A percentile compares a stretch with the other conserved stretches of the same genome.
Evolutionary conservation across 1,140 invertebrate species (phyloP).

Genomic region (Augochlora pura): DNA sequence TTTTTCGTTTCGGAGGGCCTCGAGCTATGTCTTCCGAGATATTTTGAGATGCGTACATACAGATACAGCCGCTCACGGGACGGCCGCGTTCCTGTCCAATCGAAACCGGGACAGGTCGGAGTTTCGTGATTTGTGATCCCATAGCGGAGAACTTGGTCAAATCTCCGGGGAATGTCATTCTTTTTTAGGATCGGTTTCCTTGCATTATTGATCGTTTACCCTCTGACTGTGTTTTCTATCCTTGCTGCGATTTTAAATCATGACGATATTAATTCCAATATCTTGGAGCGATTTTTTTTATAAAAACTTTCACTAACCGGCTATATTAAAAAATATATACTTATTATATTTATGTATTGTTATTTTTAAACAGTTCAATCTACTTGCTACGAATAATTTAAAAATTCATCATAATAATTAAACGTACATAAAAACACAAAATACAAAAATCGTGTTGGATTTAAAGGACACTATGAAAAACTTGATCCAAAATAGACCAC

Average conservation of each 20-base stretch:
- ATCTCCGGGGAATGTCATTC: background rate
- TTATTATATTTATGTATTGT: too few relatives aligned
- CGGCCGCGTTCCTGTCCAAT: background rate
- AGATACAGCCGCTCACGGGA: background rate
- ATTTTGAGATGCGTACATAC: conserved; percentile 30
- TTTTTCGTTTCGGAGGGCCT: background rate
- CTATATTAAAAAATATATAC: too few relatives aligned
- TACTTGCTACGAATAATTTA: too few relatives aligned
- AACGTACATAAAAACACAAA: too few relatives aligned
- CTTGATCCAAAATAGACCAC: too few relatives aligned
- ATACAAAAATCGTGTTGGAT: too few relatives aligned
- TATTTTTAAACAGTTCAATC: too few relatives aligned
- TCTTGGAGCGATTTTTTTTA: too few relatives aligned
- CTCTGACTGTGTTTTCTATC: background rate
- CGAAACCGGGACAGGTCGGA: conserved; percentile 17
- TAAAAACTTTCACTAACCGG: too few relatives aligned
- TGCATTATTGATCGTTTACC: background rate
- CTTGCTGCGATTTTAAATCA: background rate
- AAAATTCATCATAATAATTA: too few relatives aligned
- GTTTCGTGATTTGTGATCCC: background rate
- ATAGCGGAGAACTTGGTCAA: background rate
- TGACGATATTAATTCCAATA: background rate
- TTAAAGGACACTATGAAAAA: too few relatives aligned
- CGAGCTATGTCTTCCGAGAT: conserved; percentile 2
- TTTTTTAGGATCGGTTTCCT: background rate